A percentile compares a stretch with the other conserved stretches of the same genome.
phyloP scores from a whole-genome alignment of 2,797 vertebrate species.

The Capromys pilorides region DNA sequence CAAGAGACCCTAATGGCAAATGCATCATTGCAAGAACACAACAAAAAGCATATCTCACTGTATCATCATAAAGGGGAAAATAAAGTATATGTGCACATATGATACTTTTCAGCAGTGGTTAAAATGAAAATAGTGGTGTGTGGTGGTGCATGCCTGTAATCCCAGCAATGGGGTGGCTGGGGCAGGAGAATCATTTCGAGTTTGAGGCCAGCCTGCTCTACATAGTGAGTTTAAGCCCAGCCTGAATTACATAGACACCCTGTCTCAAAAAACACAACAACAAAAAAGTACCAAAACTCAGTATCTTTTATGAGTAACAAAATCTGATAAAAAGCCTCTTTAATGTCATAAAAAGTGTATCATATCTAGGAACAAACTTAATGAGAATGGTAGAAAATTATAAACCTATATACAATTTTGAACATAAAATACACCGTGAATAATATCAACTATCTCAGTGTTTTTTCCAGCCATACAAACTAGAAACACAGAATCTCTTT shows the following conservation, averaged over 20 bases:
- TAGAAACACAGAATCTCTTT: constrained; percentile 5
- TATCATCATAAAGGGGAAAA: constrained; percentile 14
- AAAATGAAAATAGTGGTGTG: not conserved
- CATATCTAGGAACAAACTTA: constrained; percentile 45
- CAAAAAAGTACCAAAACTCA: constrained; percentile 11
- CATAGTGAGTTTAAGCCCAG: not conserved
- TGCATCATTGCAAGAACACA: not conserved
- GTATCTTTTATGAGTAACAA: not conserved
- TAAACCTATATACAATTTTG: constrained; percentile 39
- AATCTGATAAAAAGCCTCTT: not conserved
- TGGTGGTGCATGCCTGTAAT: not conserved
- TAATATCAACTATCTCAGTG: not conserved
- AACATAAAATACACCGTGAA: constrained; percentile 39
- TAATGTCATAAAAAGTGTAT: constrained; percentile 17
- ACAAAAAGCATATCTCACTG: not conserved
- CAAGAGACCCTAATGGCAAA: constrained; percentile 15
- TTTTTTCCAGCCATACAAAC: not conserved
- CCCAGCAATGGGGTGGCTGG: not conserved
- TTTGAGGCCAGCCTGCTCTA: not conserved
- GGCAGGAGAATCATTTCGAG: not conserved
- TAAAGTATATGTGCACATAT: not conserved
- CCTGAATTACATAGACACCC: not conserved
- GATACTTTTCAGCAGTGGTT: not conserved
- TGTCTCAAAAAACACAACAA: not conserved
- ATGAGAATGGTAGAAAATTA: constrained; percentile 4